Percentiles rank a stretch among this genome's conserved stretches.
Evolutionary conservation across 2,888 invertebrate genomes (phyloP).

Genomic region (Epistrophella euchroma): DNA sequence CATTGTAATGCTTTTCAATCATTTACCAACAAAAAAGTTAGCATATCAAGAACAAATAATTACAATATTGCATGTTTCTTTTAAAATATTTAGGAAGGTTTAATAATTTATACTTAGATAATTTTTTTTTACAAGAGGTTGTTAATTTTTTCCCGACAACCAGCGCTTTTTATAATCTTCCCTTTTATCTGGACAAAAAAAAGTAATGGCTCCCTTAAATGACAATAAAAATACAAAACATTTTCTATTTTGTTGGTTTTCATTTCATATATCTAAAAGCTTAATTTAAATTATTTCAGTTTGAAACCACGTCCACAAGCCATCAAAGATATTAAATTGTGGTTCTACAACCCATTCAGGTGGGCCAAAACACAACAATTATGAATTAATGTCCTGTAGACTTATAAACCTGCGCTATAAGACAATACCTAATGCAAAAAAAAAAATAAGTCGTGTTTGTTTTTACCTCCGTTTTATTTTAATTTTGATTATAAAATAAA

Average conservation of each 20-base stretch:
- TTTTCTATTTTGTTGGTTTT: neutral
- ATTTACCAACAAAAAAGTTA: neutral
- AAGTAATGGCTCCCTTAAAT: neutral
- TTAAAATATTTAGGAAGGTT: neutral
- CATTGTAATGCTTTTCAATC: neutral
- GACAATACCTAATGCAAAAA: no score
- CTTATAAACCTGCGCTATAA: no score
- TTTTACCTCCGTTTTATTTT: no score
- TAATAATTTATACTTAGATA: neutral
- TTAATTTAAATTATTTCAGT: no score
- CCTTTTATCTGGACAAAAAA: neutral
- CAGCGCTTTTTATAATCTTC: neutral
- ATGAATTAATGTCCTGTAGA: no score
- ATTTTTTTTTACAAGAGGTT: slow-evolving; percentile 23
- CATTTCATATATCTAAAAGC: no score
- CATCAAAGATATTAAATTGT: no score
- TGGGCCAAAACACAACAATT: no score
- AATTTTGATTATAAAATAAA: no score
- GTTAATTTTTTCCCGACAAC: slow-evolving; percentile 61
- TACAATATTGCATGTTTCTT: neutral
- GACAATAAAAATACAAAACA: neutral
- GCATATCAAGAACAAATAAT: neutral
- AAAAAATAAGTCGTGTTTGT: no score
- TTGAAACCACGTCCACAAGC: no score
- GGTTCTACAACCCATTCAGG: no score